These are phyloP conservation scores for Hydrotaea diabolus DNA, from an alignment of 2,888 invertebrate species.

Conservation along the genomic window DNA sequence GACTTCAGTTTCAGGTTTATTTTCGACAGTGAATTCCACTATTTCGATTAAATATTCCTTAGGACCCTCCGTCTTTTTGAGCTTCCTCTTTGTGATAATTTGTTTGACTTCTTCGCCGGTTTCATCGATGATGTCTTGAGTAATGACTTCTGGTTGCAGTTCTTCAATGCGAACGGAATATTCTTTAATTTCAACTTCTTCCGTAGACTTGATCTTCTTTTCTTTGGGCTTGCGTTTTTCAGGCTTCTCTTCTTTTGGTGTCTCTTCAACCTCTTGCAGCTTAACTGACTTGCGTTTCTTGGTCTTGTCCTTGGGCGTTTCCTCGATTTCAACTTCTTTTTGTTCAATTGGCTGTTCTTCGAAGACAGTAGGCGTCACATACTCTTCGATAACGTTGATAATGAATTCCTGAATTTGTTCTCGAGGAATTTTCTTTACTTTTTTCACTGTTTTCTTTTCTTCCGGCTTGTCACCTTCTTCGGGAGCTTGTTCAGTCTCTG, in stretches of 20 bases:
- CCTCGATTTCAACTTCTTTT: slow-evolving; percentile 23
- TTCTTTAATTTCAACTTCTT: slow-evolving; percentile 46
- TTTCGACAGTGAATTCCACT: too few species aligned
- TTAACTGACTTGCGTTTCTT: slow-evolving; percentile 66
- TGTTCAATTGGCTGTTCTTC: slow-evolving; percentile 58
- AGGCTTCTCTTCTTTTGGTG: slow-evolving; percentile 68
- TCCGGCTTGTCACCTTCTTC: slow-evolving; percentile 68
- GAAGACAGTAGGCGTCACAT: slow-evolving; percentile 50
- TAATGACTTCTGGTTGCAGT: too few species aligned
- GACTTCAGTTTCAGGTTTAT: too few species aligned
- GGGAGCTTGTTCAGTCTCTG: slow-evolving; percentile 70
- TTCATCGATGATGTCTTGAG: too few species aligned
- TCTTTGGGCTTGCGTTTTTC: slow-evolving; percentile 59
- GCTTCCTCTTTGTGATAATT: too few species aligned
- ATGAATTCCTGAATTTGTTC: slow-evolving; percentile 74
- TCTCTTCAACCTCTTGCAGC: slow-evolving; percentile 67
- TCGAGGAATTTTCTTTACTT: slow-evolving; percentile 73
- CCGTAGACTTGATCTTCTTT: slow-evolving; percentile 68
- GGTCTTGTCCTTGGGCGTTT: slow-evolving; percentile 54
- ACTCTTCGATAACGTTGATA: slow-evolving; percentile 69
- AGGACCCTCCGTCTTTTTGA: too few species aligned
- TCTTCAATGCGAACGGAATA: too few species aligned
- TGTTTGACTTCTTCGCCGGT: too few species aligned
- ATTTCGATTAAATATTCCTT: too few species aligned
- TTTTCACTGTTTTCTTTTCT: slow-evolving; percentile 73